Base-by-base conservation (phyloP, 2,797 vertebrate species). In the Acomys russatus region DNA sequence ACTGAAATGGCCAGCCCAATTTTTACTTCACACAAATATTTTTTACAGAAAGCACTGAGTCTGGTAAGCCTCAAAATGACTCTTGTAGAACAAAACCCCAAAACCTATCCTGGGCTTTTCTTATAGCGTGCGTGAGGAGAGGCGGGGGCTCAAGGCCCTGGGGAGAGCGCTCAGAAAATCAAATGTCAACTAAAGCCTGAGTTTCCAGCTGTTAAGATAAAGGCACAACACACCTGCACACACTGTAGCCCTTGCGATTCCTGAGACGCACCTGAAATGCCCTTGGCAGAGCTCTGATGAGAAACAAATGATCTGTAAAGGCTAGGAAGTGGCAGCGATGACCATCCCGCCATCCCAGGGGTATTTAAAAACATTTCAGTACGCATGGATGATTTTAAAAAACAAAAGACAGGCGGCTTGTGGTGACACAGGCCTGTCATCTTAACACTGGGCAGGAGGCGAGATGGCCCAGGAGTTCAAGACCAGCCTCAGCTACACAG, bases 361-460 rank as follows among this genome's bases (percentile, higher is more conserved):
- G 89, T 78, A 91, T 51, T 77, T 90, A 92, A 51, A 79, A 64
- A 59, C 18, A 56, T 68, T 66, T 92, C 38, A 7, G 59, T 87
- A 30, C 86, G 10, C 59, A 51, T 70, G 28, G 66, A n/a, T 87
- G 63, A 79, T 30, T 78, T 28, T 38, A 38, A 11, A 85, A 77
- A 64, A 14, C 9, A 66, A 23, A 2, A 64, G 17, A 5, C 25
- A 35, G 25, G 2, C 18, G 64, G 25, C 23, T 7, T 88, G 23
- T 73, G 54, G 25, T 28, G n/a, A 18, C 4, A 14, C 11, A 15
- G 14, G 25, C 56, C 38, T 25, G 18, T 74, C 25, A 61, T 61
- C 18, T 44, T 5, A 88, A 56, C 38, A 33, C 71, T 63, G 5
- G 59, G 28, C 12, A 38, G 71, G 59, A 74, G 17, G 30, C 76